A percentile compares a stretch with the other conserved stretches of the same genome.
Conservation (phyloP, 2,797 vertebrate species). For the Trematomus bernacchii region DNA sequence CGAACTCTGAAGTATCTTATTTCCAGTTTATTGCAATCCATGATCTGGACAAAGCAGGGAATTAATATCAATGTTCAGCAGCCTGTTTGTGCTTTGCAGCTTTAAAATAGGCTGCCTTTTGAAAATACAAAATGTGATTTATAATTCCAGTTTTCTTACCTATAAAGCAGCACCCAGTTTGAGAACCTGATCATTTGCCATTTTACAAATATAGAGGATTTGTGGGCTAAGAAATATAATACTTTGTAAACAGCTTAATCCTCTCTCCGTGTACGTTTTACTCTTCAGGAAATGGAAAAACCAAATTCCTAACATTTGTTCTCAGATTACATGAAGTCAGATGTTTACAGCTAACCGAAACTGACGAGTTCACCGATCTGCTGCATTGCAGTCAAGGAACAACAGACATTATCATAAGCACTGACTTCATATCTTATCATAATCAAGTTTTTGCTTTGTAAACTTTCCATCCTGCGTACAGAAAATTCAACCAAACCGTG, state of each 20-base stretch:
- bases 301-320: constrained; percentile 33
- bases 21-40: constrained; percentile 86
- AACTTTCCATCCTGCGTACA: constrained; percentile 48
- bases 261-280: constrained; percentile 26
- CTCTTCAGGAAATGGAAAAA: constrained; percentile 47
- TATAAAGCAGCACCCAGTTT: constrained; percentile 54
- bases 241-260: constrained; percentile 75
- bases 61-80: constrained; percentile 45
- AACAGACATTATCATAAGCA: constrained; percentile 16
- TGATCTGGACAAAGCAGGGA: constrained; percentile 67
- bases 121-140: constrained; percentile 62
- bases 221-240: constrained; percentile 57
- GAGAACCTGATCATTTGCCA: constrained; percentile 53
- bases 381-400: constrained; percentile 34
- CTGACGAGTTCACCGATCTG: constrained; percentile 37
- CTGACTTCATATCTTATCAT: constrained; percentile 8
- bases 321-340: constrained; percentile 49
- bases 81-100: constrained; percentile 42
- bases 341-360: constrained; percentile 2
- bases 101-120: constrained; percentile 50
- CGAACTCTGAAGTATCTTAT: constrained; percentile 39
- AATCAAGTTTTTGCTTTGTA: constrained; percentile 44
- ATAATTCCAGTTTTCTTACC: constrained; percentile 67
- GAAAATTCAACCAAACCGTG: constrained; percentile 13
- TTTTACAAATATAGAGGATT: constrained; percentile 60